Base-by-base conservation (phyloP, 1,140 invertebrate species). In the Drosophila subobscura region DNA sequence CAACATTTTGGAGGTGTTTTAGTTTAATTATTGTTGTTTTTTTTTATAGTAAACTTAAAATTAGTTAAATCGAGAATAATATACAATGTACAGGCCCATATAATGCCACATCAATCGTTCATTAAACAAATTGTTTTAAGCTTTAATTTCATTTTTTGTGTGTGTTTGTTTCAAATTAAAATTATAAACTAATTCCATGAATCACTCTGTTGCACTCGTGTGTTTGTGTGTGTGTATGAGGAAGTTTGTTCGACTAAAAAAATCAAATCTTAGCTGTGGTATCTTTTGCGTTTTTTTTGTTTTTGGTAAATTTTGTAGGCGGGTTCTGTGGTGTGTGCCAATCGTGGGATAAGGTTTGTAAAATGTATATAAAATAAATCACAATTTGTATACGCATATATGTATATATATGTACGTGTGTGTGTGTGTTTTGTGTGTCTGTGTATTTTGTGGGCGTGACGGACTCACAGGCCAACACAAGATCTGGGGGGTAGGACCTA, bases 281-380 rank as follows among this genome's bases (percentile, higher is more conserved):
- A 27, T 53, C 33, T 64, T 49, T 33, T 64, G 40, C 22, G 70
- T 56, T 64, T 47, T 23, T 51, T 49, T 78, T 57, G 59, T 63
- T 56, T 58, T 70, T 72, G 59, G 68, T 75, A 57, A n/a, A 66
- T 16, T 47, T 53, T 49, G 33, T 42, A 46, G 64, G 59, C 64
- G 58, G 64, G 64, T 65, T 44, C 55, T 65, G 49, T 77, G 56
- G 63, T 44, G 41, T 73, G 53, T 77, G 44, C 65, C 63, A 72
- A 72, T 63, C 74, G 56, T 37, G 33, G 8, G 66, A 85, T 85
- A 61, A 53, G 56, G 41, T 77, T 79, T 85, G 56, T 78, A 76
- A 84, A 83, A 85, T 84, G 80, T 85, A 72, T 85, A 85, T 85
- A 85, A 85, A 85, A 85, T 85, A 85, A 85, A 85, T 85, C 81